Percentiles rank a stretch among this genome's conserved stretches.
phyloP scores from a whole-genome alignment of 2,888 invertebrate genomes.

The Drosophila multiciliata region DNA sequence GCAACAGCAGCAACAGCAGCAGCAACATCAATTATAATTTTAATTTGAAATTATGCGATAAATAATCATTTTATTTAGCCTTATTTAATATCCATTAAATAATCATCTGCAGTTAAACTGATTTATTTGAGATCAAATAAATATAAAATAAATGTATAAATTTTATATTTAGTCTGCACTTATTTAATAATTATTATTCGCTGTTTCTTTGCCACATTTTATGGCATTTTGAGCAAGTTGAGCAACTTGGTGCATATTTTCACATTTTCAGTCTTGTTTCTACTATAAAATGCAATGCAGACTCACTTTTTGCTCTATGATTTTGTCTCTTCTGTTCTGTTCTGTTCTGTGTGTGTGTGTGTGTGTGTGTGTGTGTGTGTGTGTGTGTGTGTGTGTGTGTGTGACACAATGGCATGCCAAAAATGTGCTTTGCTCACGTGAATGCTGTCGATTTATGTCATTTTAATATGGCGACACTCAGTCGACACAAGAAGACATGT shows the following conservation, averaged over 20 bases:
- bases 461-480: slow-evolving; percentile 60
- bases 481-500: slow-evolving; percentile 3
- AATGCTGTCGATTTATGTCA: slow-evolving; percentile 63
- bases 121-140: neutral
- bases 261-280: neutral
- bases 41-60: neutral
- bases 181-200: neutral
- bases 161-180: neutral
- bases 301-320: slow-evolving; percentile 23
- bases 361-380: neutral
- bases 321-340: slow-evolving; percentile 4
- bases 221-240: slow-evolving; percentile 12
- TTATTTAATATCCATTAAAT: too few species aligned
- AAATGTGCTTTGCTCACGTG: slow-evolving; percentile 50
- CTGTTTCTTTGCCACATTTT: neutral
- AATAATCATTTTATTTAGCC: neutral
- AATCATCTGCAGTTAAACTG: neutral
- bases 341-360: slow-evolving; percentile 4
- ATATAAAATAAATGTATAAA: neutral
- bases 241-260: neutral
- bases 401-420: slow-evolving; percentile 46
- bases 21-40: neutral
- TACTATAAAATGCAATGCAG: slow-evolving; percentile 12
- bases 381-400: slow-evolving; percentile 12
- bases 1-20: neutral